Evolutionary conservation across 1,140 invertebrate genomes (phyloP).

Genomic region (Drosophila insularis): DNA sequence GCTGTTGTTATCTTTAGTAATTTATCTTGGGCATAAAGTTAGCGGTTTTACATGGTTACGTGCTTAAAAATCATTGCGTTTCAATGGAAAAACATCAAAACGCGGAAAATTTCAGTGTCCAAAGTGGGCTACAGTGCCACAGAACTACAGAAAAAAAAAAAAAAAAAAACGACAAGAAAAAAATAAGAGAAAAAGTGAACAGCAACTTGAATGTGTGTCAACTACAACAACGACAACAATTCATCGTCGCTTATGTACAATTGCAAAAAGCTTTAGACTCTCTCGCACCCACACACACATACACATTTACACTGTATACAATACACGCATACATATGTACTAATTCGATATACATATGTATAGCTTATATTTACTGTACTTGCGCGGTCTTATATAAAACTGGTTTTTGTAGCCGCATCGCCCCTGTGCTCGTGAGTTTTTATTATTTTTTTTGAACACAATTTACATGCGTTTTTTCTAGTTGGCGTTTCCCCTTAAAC

Average conservation of each 20-base stretch:
- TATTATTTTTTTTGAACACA: conserved; percentile 32
- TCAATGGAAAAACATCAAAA: conserved; percentile 65
- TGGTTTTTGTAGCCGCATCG: conserved; percentile 57
- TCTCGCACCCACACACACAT: conserved; percentile 23
- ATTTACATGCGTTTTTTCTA: conserved; percentile 64
- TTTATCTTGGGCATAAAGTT: conserved; percentile 63
- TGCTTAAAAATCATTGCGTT: conserved; percentile 54
- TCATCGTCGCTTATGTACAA: conserved; percentile 44
- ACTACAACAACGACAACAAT: conserved; percentile 47
- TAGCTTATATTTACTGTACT: conserved; percentile 66
- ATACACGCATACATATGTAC: not conserved
- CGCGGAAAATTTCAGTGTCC: conserved; percentile 64
- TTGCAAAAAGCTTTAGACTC: conserved; percentile 55
- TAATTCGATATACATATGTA: conserved; percentile 9
- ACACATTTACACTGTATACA: conserved; percentile 8
- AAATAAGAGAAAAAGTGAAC: conserved; percentile 49
- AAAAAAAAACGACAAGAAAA: conserved; percentile 28
- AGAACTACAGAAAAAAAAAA: conserved; percentile 56
- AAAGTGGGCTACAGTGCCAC: conserved; percentile 50
- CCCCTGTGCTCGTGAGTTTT: conserved; percentile 36
- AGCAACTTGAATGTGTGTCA: conserved; percentile 75
- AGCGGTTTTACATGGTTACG: conserved; percentile 49
- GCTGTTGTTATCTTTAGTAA: conserved; percentile 59
- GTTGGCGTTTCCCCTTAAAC: conserved; percentile 32
- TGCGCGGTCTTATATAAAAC: conserved; percentile 58